phyloP scores from a whole-genome alignment of 2,797 vertebrate genomes.

The Furcifer pardalis region DNA sequence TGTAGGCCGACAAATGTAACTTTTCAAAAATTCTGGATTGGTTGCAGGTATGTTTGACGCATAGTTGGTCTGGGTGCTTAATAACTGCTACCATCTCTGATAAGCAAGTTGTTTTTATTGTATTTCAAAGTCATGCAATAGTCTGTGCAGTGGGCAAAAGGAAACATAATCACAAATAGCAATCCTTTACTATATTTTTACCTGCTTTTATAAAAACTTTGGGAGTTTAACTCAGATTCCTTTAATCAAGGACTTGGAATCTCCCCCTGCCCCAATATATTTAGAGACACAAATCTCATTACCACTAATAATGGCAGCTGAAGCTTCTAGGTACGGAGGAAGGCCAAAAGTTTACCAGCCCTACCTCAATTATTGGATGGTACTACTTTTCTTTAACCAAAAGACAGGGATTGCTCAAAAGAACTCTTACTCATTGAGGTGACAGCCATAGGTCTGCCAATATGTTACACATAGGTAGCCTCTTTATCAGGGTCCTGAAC shows the following conservation, averaged over 20 bases:
- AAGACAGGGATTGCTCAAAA: neutral
- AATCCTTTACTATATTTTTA: too few species aligned
- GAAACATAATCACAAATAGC: neutral
- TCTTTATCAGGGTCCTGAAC: neutral
- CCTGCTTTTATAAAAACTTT: too few species aligned
- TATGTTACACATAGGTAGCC: neutral
- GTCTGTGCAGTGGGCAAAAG: neutral
- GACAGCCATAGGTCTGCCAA: neutral
- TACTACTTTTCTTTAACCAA: neutral
- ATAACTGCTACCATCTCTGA: neutral
- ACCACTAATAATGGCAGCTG: neutral
- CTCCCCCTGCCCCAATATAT: neutral
- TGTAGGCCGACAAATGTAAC: too few species aligned
- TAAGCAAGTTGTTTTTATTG: neutral
- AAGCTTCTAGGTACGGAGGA: neutral
- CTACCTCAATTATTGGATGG: too few species aligned
- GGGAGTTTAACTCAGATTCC: too few species aligned
- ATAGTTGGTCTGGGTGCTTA: neutral
- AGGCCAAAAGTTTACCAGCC: neutral
- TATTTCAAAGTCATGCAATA: neutral
- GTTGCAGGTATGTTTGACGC: neutral
- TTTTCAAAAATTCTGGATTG: too few species aligned
- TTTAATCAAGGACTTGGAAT: too few species aligned
- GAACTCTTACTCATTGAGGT: neutral
- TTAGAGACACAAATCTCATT: neutral